Conservation (phyloP, 2,797 vertebrate species). For the Orestias chungarensis region DNA sequence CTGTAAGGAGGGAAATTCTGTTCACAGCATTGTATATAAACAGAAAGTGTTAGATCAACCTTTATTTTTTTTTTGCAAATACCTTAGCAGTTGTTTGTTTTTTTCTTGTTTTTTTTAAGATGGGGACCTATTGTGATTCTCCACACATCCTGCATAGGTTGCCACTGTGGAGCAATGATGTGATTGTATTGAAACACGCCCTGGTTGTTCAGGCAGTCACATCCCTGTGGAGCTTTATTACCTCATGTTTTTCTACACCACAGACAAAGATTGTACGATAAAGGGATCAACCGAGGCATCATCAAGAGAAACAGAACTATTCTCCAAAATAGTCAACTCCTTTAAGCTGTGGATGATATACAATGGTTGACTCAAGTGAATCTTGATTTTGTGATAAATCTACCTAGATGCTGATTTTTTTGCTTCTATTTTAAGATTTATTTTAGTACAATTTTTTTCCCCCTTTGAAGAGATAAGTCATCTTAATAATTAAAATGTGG, state of each 20-base stretch:
- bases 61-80: not conserved
- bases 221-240: slow-evolving; percentile 65
- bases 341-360: slow-evolving; percentile 8
- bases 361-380: not conserved
- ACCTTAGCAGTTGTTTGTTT: not conserved
- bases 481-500: slow-evolving; percentile 25
- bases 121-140: slow-evolving; percentile 7
- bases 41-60: not conserved
- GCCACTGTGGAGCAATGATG: slow-evolving; percentile 1
- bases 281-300: slow-evolving; percentile 71
- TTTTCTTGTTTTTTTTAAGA: slow-evolving; percentile 5
- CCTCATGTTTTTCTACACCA: slow-evolving; percentile 74
- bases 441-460: slow-evolving; percentile 13
- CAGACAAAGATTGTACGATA: slow-evolving; percentile 64
- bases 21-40: slow-evolving; percentile 1
- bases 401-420: slow-evolving; percentile 6
- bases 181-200: slow-evolving; percentile 50
- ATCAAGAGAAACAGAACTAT: slow-evolving; percentile 25
- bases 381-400: not conserved
- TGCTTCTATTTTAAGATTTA: slow-evolving; percentile 21
- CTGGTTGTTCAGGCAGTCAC: slow-evolving; percentile 57
- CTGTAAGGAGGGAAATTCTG: not conserved
- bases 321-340: slow-evolving; percentile 3
- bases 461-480: slow-evolving; percentile 24
- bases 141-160: not conserved